Conservation (phyloP, 2,797 vertebrate genomes). For the Leuciscus waleckii region DNA sequence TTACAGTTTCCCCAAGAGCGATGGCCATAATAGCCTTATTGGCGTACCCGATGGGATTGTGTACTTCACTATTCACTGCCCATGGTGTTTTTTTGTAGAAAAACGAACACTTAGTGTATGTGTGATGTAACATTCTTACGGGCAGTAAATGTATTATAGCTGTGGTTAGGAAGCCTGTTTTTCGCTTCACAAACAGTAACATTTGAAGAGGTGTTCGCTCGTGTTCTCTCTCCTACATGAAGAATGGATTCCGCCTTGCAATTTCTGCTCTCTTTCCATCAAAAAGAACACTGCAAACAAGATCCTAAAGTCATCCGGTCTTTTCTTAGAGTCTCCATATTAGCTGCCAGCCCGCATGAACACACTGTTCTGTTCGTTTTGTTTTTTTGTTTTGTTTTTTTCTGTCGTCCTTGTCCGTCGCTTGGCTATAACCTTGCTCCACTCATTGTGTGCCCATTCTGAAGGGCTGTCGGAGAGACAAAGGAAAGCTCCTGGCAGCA, state of each 20-base stretch:
- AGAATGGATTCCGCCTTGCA: conserved; percentile 29
- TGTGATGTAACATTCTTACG: conserved; percentile 20
- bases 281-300: conserved; percentile 32
- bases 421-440: conserved; percentile 55
- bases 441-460: conserved; percentile 55
- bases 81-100: conserved; percentile 53
- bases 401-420: conserved; percentile 27
- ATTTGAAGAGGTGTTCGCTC: conserved; percentile 17
- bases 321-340: conserved; percentile 48
- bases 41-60: conserved; percentile 65
- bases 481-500: conserved; percentile 69
- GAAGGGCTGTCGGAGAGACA: conserved; percentile 65
- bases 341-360: conserved; percentile 39
- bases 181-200: background rate
- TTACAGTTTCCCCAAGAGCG: conserved; percentile 68
- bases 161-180: conserved; percentile 19
- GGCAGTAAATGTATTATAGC: conserved; percentile 3
- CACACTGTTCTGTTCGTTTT: background rate
- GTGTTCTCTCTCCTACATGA: conserved; percentile 4
- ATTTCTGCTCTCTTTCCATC: conserved; percentile 24
- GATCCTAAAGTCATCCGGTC: conserved; percentile 37
- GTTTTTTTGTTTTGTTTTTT: conserved; percentile 20
- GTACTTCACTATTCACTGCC: conserved; percentile 54
- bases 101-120: background rate
- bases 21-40: conserved; percentile 69